These are phyloP conservation scores for Dasyprocta punctata DNA, from an alignment of 2,113 vertebrate genomes.

Conservation along the genomic window DNA sequence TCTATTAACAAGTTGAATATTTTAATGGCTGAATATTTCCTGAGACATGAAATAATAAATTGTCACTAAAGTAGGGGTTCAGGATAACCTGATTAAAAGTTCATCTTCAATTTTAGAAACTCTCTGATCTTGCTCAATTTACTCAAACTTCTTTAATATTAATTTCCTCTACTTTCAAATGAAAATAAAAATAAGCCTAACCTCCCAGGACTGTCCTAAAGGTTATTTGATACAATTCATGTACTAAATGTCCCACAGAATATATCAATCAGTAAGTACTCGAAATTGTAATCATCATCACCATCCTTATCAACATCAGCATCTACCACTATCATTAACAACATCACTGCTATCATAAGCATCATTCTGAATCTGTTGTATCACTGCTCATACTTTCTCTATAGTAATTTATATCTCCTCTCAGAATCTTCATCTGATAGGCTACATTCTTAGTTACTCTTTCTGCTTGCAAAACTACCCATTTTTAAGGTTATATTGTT, in stretches of 20 bases:
- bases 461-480: background rate
- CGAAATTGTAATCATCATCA: background rate
- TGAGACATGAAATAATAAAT: background rate
- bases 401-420: background rate
- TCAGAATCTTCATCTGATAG: background rate
- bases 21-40: background rate
- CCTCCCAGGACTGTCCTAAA: background rate
- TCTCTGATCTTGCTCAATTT: background rate
- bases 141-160: background rate
- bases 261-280: background rate
- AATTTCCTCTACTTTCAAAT: conserved; percentile 1
- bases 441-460: background rate
- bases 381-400: background rate
- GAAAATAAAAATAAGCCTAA: conserved; percentile 2
- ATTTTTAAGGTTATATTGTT: background rate
- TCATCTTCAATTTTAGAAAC: background rate
- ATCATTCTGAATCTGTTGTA: background rate
- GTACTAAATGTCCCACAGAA: background rate
- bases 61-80: background rate
- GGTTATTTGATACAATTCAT: background rate
- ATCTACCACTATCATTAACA: background rate
- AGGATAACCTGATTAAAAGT: background rate
- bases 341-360: background rate
- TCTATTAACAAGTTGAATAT: no score
- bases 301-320: background rate